Base-by-base conservation (phyloP, 2,797 vertebrate species). In the Pteronotus mesoamericanus region DNA sequence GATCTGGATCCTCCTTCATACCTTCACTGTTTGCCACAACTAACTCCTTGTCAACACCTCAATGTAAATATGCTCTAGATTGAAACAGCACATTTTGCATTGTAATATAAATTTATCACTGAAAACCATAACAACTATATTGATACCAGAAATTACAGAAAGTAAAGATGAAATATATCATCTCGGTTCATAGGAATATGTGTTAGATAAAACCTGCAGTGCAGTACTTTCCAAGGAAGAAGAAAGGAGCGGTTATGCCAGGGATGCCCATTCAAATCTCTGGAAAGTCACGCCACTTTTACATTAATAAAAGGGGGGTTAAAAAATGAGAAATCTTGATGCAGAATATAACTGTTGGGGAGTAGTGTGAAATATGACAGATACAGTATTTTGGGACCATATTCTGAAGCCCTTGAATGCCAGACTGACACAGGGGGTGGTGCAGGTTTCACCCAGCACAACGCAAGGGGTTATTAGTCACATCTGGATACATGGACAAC, bases 361-460 rank as follows among this genome's bases (percentile, higher is more conserved):
- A 3, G 18, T 57, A 39, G 16, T 78, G 4, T 16, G 24, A 84
- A 68, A 79, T 66, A 32, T 82, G 68, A 61, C 32, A 68, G 42
- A 37, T 71, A 37, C 77, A 42, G 3, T 82, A 24, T 34, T 85
- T 82, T 64, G 55, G 32, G 6, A 8, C 4, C 5, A 51, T 61
- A 8, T 53, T 80, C 44, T 46, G 66, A 83, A 78, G 15, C 64
- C 12, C 29, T 51, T 46, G 22, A 74, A 44, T n/a, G 9, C 9
- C 14, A 42, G 5, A 16, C 2, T 29, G 7, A 7, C 42, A 22
- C 1, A 21, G 46, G 39, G 26, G 1, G 3, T 29, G 57, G 0
- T 19, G 75, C 1, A 71, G 6, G 6, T 59, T 75, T 3, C 34
- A 9, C 51, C 10, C 21, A 64, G 3, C 3, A 37, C 16, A 66